These are phyloP conservation scores for Ophion costatus DNA, from an alignment of 2,888 invertebrate species.

Conservation along the genomic window DNA sequence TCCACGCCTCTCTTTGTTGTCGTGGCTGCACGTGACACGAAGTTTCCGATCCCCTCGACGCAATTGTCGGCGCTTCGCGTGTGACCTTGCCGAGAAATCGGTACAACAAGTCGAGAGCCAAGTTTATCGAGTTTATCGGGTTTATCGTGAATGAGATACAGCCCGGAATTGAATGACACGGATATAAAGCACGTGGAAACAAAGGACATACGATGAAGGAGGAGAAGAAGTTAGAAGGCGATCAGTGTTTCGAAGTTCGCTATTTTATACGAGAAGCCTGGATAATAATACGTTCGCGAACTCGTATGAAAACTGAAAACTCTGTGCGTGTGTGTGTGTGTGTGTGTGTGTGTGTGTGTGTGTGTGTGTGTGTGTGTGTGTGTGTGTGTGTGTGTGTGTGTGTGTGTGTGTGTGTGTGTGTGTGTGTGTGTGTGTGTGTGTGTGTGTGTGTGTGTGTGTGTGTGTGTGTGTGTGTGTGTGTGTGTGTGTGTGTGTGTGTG, in stretches of 20 bases:
- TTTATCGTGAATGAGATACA: slow-evolving; percentile 32
- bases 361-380: too few relatives aligned
- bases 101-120: slow-evolving; percentile 16
- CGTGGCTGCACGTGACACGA: too few relatives aligned
- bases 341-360: too few relatives aligned
- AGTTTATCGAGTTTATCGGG: slow-evolving; percentile 26
- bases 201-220: neutral
- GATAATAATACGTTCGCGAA: slow-evolving; percentile 3
- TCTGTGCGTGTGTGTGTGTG: too few relatives aligned
- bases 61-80: slow-evolving; percentile 9
- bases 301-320: too few relatives aligned
- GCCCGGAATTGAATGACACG: slow-evolving; percentile 25
- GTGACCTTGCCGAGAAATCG: slow-evolving; percentile 30
- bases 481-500: too few relatives aligned
- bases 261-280: slow-evolving; percentile 17
- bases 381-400: too few relatives aligned
- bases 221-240: neutral
- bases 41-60: neutral
- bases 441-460: too few relatives aligned
- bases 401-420: too few relatives aligned
- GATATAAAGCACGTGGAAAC: neutral
- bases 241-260: slow-evolving; percentile 9
- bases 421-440: too few relatives aligned
- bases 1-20: neutral
- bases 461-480: too few relatives aligned